These are phyloP conservation scores for Lithophane socia DNA, from an alignment of 2,888 invertebrate species.

Conservation along the genomic window DNA sequence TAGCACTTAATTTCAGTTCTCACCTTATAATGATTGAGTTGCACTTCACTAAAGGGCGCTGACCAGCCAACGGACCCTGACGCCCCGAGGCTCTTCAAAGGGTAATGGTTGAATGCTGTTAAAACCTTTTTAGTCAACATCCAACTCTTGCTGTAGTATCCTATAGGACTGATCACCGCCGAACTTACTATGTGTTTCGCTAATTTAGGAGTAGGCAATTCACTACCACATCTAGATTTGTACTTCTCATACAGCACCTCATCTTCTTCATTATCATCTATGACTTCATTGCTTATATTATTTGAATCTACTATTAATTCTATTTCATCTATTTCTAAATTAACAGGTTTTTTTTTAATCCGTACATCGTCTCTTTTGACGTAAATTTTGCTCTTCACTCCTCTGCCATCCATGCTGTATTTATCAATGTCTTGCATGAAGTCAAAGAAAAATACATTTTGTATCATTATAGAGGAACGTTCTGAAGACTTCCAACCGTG, in stretches of 20 bases:
- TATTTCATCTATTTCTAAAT: constrained; percentile 78
- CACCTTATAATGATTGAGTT: constrained; percentile 93
- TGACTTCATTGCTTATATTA: constrained; percentile 76
- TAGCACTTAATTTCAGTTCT: constrained; percentile 45
- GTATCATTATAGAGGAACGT: constrained; percentile 91
- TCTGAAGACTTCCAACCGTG: constrained; percentile 85
- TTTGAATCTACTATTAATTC: constrained; percentile 77
- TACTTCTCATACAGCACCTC: constrained; percentile 69
- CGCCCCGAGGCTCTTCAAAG: constrained; percentile 90
- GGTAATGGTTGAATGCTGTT: constrained; percentile 94
- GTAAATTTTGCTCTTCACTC: constrained; percentile 77
- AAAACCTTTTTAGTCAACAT: constrained; percentile 92
- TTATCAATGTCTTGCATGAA: constrained; percentile 83
- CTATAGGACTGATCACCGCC: constrained; percentile 90
- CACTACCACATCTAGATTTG: constrained; percentile 77
- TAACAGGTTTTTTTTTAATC: constrained; percentile 71
- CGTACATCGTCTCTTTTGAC: constrained; percentile 85
- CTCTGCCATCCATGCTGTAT: constrained; percentile 63
- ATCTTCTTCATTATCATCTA: constrained; percentile 73
- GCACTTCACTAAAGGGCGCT: constrained; percentile 90
- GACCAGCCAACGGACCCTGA: constrained; percentile 90
- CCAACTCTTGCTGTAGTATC: constrained; percentile 93
- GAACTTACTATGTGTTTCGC: constrained; percentile 89
- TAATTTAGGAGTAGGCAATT: constrained; percentile 83
- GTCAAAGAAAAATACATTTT: constrained; percentile 93